These are phyloP conservation scores for Panulirus ornatus DNA, from an alignment of 1,140 invertebrate species.

Conservation along the genomic window DNA sequence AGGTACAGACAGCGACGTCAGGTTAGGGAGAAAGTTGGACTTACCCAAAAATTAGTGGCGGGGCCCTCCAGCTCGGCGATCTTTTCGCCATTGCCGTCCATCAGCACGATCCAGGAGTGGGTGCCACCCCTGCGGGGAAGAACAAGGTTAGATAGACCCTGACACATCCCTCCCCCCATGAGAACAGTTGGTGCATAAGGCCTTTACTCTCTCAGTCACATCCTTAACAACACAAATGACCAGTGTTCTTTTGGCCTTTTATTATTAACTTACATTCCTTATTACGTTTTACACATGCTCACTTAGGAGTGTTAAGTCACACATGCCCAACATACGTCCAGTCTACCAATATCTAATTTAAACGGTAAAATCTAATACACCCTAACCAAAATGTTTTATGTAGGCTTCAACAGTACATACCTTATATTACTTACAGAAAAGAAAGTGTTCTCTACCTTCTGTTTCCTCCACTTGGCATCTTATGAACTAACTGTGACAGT, in stretches of 20 bases:
- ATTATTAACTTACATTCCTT: background rate
- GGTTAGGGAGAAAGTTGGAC: too few species aligned
- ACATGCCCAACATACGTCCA: background rate
- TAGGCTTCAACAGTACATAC: background rate
- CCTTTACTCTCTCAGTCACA: background rate
- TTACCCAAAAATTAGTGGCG: slow-evolving; percentile 91
- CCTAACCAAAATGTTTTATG: background rate
- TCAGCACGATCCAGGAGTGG: slow-evolving; percentile 87
- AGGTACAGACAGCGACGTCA: too few species aligned
- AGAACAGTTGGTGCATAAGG: background rate
- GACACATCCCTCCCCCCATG: background rate
- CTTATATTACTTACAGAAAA: background rate
- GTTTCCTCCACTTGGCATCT: background rate
- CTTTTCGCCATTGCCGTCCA: slow-evolving; percentile 85
- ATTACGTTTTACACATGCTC: background rate
- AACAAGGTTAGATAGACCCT: slow-evolving; percentile 76
- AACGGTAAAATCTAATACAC: background rate
- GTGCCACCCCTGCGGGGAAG: slow-evolving; percentile 89
- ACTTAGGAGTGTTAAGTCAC: background rate
- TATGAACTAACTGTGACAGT: background rate
- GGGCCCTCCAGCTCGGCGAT: slow-evolving; percentile 84
- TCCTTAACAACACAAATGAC: background rate
- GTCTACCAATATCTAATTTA: background rate
- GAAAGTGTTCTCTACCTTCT: background rate
- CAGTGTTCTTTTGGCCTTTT: background rate